phyloP scores from a whole-genome alignment of 2,113 vertebrate genomes.

The Phylloscopus trochilus region DNA sequence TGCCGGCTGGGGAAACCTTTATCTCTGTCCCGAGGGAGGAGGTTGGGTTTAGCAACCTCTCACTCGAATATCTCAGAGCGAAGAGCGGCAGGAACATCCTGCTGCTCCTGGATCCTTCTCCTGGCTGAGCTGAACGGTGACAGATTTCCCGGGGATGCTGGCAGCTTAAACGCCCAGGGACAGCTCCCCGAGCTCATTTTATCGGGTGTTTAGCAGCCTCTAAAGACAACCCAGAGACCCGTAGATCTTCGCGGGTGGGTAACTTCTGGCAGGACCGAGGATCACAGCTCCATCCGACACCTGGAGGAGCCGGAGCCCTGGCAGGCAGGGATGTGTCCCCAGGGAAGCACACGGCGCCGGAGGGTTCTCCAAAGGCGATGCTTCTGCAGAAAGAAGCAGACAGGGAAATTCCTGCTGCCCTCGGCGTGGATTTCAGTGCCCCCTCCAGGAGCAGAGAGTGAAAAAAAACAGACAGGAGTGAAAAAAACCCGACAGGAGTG shows the following conservation, averaged over 20 bases:
- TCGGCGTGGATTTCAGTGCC: background rate
- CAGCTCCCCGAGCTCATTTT: background rate
- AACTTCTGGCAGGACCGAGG: background rate
- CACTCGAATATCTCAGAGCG: rapidly evolving
- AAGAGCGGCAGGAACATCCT: background rate
- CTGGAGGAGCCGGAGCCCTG: background rate
- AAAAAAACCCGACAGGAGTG: too few relatives aligned
- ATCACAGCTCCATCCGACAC: background rate
- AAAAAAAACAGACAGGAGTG: background rate
- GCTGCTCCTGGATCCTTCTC: background rate
- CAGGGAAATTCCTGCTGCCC: background rate
- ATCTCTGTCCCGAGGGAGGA: background rate
- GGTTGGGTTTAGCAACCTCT: background rate
- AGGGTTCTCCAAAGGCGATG: background rate
- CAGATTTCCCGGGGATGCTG: background rate
- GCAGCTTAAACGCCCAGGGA: background rate
- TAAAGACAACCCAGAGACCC: background rate
- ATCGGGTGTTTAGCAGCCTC: background rate
- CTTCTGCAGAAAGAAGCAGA: background rate
- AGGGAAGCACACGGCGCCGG: background rate
- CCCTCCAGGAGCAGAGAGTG: background rate
- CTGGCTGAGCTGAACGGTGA: background rate
- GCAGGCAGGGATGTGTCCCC: background rate
- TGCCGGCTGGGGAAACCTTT: background rate
- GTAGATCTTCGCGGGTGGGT: background rate